These are phyloP conservation scores for Nothocercus julius DNA, from an alignment of 2,113 vertebrate species.

Conservation along the genomic window DNA sequence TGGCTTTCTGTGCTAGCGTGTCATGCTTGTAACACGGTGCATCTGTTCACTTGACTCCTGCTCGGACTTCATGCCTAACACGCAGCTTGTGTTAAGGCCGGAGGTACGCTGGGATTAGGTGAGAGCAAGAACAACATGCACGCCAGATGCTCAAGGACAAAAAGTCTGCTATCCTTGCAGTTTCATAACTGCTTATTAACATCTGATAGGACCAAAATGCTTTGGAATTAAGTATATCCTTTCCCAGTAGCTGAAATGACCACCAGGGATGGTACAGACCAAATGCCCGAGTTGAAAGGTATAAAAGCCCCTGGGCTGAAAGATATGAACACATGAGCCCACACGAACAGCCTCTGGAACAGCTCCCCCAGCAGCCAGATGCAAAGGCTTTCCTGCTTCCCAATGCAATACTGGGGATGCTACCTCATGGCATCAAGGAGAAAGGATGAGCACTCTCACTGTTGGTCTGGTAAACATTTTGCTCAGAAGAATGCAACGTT, in stretches of 20 bases:
- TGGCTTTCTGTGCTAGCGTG: neutral
- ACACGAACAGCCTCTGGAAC: neutral
- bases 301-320: neutral
- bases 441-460: neutral
- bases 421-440: neutral
- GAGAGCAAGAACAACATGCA: neutral
- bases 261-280: neutral
- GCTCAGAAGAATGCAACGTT: too few species aligned
- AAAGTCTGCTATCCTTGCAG: neutral
- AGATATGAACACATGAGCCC: neutral
- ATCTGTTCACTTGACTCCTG: neutral
- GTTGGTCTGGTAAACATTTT: neutral
- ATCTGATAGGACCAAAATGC: neutral
- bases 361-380: neutral
- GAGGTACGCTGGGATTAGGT: neutral
- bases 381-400: neutral
- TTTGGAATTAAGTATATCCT: neutral
- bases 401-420: neutral
- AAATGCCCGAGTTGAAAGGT: neutral
- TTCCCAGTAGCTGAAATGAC: neutral
- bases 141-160: neutral
- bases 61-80: neutral
- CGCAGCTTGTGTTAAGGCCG: neutral
- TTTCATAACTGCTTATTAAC: neutral
- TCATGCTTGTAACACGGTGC: rapidly evolving